Conservation (phyloP, 2,113 vertebrate genomes). For the Lynx canadensis region DNA sequence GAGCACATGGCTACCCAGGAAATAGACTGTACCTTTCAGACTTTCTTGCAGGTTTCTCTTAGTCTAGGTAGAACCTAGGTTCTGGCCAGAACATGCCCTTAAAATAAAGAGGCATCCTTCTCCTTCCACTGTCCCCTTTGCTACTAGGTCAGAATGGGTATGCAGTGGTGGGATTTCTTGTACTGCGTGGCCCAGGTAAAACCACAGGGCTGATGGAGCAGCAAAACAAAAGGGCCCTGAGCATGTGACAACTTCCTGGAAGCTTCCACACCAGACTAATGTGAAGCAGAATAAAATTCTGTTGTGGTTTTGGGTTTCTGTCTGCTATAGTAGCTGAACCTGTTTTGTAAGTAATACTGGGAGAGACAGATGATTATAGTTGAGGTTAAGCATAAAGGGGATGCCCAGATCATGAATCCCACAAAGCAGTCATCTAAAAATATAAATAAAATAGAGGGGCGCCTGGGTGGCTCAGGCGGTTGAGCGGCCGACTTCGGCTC, state of each 20-base stretch:
- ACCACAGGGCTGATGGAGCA: neutral
- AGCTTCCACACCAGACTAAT: neutral
- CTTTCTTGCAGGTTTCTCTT: neutral
- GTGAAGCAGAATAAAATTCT: neutral
- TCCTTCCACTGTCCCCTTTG: neutral
- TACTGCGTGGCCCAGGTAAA: neutral
- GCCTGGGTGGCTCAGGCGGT: no score
- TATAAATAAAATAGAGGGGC: neutral
- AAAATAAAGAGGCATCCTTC: neutral
- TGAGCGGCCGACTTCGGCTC: no score
- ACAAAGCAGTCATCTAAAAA: neutral
- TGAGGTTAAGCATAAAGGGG: neutral
- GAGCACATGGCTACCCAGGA: neutral
- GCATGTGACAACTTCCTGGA: neutral
- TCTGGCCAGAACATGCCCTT: neutral
- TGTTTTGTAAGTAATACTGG: neutral
- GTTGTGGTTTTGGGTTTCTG: neutral
- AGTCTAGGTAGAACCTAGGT: neutral
- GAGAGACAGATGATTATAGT: no score
- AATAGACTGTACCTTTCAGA: neutral
- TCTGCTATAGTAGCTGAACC: neutral
- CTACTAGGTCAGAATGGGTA: neutral
- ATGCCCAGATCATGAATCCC: neutral
- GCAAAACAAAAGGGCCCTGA: neutral
- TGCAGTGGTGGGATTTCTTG: neutral